Base-by-base conservation (phyloP, 2,113 vertebrate species). In the Arothron firmamentum region DNA sequence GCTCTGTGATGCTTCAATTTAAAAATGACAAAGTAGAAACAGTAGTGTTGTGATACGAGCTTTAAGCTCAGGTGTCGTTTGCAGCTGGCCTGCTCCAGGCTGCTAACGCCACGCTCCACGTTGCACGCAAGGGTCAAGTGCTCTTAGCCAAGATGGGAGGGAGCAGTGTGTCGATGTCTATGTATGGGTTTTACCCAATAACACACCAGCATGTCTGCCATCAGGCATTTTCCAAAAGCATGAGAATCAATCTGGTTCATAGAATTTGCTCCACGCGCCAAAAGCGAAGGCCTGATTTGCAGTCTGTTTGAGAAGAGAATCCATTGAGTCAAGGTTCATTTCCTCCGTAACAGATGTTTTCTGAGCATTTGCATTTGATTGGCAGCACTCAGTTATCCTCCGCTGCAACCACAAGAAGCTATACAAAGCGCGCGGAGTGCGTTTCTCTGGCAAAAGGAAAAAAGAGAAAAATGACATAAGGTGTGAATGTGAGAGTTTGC, bases 51-150 rank as follows among this genome's bases (percentile, higher is more conserved):
- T 78, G 76, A 76, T 72, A 86, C 79, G 80, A 76, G 77, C 72
- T 81, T 75, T 77, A 80, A 79, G 63, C 77, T 82, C 75, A 82
- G 77, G 58, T 82, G 77, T 80, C 70, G 63, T 84, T 81, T 76
- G 72, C 63, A 81, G 56, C 51, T 42, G 69, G 67, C 50, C 61
- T 62, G 57, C 68, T 65, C 50, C 34, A 21, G 60, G 72, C 70
- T 71, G 74, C 75, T 76, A 87, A 83, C 80, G 74, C 62, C 80
- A 75, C 50, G 66, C 65, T 72, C 59, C 31, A 78, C 70, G 75
- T 77, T 71, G 60, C 59, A 79, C 69, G 66, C 28, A 10, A 42
- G 62, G 59, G 56, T 68, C 55, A 70, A 71, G 76, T 63, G 67
- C 69, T 82, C 65, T 82, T 57, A 60, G 52, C 11, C 41, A n/a